Conservation (phyloP, 1,140 invertebrate species). For the Drosophila orena region DNA sequence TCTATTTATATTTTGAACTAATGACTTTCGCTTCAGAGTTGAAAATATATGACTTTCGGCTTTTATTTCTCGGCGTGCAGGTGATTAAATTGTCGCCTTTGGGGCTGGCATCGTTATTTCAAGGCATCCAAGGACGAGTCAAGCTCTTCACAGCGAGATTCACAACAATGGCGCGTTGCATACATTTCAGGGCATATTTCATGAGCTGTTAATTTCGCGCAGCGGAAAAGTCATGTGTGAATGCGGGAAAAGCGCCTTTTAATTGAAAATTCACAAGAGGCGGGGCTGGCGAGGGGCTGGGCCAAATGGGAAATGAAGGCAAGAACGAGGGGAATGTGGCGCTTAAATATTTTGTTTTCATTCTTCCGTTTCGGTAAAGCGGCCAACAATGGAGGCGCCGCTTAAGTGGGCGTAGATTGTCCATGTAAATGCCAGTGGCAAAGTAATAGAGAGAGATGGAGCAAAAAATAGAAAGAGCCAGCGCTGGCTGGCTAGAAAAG, state of each 20-base stretch:
- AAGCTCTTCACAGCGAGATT: conserved; percentile 27
- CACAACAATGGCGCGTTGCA: conserved; percentile 53
- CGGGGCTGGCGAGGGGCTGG: background rate
- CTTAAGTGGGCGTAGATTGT: conserved; percentile 66
- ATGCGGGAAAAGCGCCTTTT: conserved; percentile 63
- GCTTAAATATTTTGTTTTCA: conserved; percentile 76
- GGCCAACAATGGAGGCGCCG: conserved; percentile 52
- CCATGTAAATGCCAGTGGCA: conserved; percentile 57
- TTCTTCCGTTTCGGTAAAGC: conserved; percentile 57
- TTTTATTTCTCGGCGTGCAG: conserved; percentile 27
- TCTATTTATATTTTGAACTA: conserved; percentile 40
- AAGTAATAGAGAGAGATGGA: conserved; percentile 6
- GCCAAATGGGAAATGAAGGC: background rate
- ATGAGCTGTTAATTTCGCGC: conserved; percentile 71
- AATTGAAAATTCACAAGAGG: conserved; percentile 74
- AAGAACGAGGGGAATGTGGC: conserved; percentile 39
- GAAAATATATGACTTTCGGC: conserved; percentile 25
- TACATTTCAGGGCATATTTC: conserved; percentile 71
- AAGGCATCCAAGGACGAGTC: conserved; percentile 51
- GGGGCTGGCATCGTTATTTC: conserved; percentile 40
- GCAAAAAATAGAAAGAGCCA: background rate
- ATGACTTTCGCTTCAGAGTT: conserved; percentile 26
- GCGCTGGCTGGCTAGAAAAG: conserved; percentile 51
- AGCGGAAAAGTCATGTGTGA: conserved; percentile 42
- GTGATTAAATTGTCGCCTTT: conserved; percentile 71